A percentile compares a stretch with the other conserved stretches of the same genome.
Evolutionary conservation across 1,140 invertebrate species (phyloP).

Genomic region (Alviniconcha marisindica): DNA sequence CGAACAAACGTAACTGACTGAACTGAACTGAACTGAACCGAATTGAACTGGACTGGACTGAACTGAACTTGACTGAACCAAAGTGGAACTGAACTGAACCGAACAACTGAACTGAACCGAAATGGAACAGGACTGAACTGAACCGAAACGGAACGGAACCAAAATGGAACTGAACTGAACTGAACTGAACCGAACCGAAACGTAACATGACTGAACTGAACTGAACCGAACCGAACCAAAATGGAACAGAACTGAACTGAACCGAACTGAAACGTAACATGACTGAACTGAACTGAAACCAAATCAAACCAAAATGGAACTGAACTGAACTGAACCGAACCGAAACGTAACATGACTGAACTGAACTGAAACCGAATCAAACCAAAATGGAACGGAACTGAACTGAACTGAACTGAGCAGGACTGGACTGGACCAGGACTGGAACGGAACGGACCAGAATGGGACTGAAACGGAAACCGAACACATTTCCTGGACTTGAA

Average conservation of each 20-base stretch:
- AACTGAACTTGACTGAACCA: not conserved
- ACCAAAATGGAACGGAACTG: not conserved
- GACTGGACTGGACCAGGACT: too few species aligned
- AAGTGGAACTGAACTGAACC: not conserved
- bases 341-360: not conserved
- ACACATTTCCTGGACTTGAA: too few species aligned
- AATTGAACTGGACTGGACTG: not conserved
- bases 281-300: constrained; percentile 2
- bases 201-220: constrained; percentile 35
- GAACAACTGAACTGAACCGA: not conserved
- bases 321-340: not conserved
- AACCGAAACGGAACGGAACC: constrained; percentile 29
- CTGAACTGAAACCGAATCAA: too few species aligned
- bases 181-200: constrained; percentile 33
- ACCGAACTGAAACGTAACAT: not conserved
- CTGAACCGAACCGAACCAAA: not conserved
- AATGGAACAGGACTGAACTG: not conserved
- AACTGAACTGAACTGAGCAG: not conserved
- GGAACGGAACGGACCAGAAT: not conserved
- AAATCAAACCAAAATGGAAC: too few species aligned
- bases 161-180: constrained; percentile 39
- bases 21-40: too few species aligned
- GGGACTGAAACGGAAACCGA: too few species aligned
- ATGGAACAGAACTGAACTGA: constrained; percentile 4
- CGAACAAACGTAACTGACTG: too few species aligned